phyloP scores from a whole-genome alignment of 2,113 vertebrate genomes.

The Gallinago undulata region DNA sequence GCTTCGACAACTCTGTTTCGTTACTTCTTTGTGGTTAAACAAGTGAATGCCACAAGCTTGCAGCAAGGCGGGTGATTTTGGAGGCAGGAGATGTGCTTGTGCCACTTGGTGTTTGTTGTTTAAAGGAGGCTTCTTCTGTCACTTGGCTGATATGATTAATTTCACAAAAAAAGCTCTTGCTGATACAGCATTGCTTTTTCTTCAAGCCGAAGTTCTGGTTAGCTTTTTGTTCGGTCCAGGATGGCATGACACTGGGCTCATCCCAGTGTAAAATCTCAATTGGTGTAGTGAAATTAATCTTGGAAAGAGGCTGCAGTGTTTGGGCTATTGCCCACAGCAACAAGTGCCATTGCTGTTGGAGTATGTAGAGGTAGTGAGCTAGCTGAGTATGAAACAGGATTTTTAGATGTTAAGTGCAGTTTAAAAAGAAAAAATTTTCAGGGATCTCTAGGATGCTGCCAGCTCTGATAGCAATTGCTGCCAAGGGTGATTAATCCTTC shows the following conservation, averaged over 20 bases:
- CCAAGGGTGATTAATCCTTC: not conserved
- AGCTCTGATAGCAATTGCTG: not conserved
- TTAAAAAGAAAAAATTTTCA: not conserved
- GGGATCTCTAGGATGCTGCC: not conserved
- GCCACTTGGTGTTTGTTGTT: not conserved
- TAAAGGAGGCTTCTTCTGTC: not conserved
- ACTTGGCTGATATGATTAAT: not conserved
- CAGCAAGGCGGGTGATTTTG: accelerated
- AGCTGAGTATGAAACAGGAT: not conserved
- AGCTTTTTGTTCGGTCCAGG: not conserved
- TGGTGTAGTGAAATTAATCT: not conserved
- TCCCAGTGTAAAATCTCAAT: not conserved
- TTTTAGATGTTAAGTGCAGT: not conserved
- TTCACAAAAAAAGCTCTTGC: not conserved
- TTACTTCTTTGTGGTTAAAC: not conserved
- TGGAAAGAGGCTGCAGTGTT: not conserved
- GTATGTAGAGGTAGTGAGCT: not conserved
- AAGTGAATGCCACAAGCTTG: not conserved
- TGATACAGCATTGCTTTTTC: not conserved
- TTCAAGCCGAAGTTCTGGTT: not conserved
- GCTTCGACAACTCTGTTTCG: not conserved
- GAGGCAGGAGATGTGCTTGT: accelerated
- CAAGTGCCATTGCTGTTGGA: not conserved
- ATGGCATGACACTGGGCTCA: not conserved
- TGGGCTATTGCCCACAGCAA: not conserved